Conservation (phyloP, 2,888 invertebrate species). For the Andrena marginata region DNA sequence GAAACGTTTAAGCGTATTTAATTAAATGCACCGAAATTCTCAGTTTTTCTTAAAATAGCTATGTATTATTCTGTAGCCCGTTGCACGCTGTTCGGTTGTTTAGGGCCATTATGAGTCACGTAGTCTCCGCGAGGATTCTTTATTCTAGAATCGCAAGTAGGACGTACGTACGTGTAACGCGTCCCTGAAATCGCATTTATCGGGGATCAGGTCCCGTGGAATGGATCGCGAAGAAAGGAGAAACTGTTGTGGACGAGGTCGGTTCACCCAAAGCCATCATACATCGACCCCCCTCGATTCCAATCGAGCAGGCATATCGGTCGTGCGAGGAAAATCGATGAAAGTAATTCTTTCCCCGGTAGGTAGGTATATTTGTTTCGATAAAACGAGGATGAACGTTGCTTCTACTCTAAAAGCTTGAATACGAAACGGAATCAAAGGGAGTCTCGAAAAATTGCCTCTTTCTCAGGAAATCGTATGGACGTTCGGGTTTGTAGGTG, state of each 20-base stretch:
- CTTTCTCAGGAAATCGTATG: constrained; percentile 34
- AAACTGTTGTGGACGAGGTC: constrained; percentile 30
- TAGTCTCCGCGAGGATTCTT: neutral
- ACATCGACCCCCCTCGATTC: constrained; percentile 41
- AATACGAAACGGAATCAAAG: constrained; percentile 8
- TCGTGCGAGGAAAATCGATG: constrained; percentile 11
- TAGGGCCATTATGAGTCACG: neutral
- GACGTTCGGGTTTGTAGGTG: constrained; percentile 52
- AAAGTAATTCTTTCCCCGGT: neutral
- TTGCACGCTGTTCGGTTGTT: neutral
- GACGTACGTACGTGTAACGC: neutral
- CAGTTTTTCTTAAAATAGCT: no score
- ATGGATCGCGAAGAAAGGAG: neutral
- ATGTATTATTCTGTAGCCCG: neutral
- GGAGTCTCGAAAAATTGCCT: constrained; percentile 19
- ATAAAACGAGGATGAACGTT: neutral
- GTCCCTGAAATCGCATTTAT: neutral
- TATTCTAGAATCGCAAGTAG: neutral
- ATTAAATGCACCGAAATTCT: no score
- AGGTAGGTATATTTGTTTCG: neutral
- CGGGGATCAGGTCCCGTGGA: neutral
- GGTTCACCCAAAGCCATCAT: constrained; percentile 48
- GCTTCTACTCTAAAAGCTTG: neutral
- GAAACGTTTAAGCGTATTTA: constrained; percentile 3
- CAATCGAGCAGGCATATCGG: constrained; percentile 26